These are phyloP conservation scores for Salticus scenicus DNA, from an alignment of 2,888 invertebrate species.

Conservation along the genomic window DNA sequence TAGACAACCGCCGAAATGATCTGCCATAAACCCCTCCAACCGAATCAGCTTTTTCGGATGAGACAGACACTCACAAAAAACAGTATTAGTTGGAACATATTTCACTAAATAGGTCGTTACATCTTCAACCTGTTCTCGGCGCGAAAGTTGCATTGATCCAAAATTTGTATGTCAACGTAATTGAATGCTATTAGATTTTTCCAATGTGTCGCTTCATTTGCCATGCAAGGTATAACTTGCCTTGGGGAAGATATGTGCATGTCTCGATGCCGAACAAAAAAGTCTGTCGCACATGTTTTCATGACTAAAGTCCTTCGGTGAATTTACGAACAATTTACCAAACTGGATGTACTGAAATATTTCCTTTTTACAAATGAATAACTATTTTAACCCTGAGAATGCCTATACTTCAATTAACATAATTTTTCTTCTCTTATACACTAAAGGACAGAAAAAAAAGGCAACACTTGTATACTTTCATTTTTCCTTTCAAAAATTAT, in stretches of 20 bases:
- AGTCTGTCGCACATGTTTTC: not conserved
- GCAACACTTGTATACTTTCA: no score
- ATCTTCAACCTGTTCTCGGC: not conserved
- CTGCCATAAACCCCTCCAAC: not conserved
- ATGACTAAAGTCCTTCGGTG: no score
- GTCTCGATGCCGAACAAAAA: no score
- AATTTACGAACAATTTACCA: no score
- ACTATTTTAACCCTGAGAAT: no score
- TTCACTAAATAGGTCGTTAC: not conserved
- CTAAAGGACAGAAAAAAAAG: no score
- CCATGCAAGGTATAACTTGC: not conserved
- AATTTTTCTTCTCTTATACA: no score
- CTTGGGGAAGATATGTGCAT: not conserved
- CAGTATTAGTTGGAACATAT: not conserved
- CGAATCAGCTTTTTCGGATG: not conserved
- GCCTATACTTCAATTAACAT: no score
- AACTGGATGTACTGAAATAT: no score
- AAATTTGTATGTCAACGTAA: not conserved
- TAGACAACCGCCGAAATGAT: not conserved
- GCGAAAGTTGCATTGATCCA: not conserved
- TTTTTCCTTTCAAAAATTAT: no score
- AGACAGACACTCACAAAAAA: no score
- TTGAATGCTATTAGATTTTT: not conserved
- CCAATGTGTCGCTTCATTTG: not conserved
- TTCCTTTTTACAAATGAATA: no score